phyloP scores from a whole-genome alignment of 2,113 vertebrate species.

The Vicugna pacos region DNA sequence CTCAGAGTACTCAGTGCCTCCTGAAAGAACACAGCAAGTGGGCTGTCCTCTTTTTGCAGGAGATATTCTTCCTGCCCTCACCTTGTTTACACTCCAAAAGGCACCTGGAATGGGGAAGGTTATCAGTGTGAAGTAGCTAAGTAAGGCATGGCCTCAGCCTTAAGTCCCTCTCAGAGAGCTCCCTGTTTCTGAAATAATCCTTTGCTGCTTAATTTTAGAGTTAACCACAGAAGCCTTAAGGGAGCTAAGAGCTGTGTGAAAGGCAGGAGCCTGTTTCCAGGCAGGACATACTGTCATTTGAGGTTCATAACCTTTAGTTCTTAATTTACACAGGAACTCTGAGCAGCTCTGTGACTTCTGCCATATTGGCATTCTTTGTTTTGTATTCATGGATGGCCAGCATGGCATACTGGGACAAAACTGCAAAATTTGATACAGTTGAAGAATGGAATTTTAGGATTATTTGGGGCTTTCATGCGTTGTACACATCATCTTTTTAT shows the following conservation, averaged over 20 bases:
- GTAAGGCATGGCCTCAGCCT: neutral
- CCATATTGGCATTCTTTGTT: neutral
- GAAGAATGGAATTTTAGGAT: constrained; percentile 36
- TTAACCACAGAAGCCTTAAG: neutral
- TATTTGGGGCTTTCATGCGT: neutral
- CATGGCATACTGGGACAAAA: neutral
- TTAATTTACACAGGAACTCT: constrained; percentile 53
- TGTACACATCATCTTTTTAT: constrained; percentile 38
- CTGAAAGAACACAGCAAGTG: neutral
- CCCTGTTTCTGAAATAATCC: neutral
- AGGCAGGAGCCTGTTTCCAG: constrained; percentile 22
- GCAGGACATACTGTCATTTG: neutral
- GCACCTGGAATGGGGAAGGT: neutral
- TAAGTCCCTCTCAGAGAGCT: neutral
- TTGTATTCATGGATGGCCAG: neutral
- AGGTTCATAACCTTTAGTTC: constrained; percentile 16
- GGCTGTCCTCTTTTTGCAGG: neutral
- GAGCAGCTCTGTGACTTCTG: neutral
- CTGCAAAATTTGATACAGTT: neutral
- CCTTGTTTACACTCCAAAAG: constrained; percentile 6
- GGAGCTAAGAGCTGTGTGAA: neutral
- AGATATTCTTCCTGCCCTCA: neutral
- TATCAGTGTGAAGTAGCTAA: neutral
- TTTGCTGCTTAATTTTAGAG: neutral
- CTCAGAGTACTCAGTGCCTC: neutral